phyloP scores from a whole-genome alignment of 2,888 invertebrate species.

The Sphecodes monilicornis region DNA sequence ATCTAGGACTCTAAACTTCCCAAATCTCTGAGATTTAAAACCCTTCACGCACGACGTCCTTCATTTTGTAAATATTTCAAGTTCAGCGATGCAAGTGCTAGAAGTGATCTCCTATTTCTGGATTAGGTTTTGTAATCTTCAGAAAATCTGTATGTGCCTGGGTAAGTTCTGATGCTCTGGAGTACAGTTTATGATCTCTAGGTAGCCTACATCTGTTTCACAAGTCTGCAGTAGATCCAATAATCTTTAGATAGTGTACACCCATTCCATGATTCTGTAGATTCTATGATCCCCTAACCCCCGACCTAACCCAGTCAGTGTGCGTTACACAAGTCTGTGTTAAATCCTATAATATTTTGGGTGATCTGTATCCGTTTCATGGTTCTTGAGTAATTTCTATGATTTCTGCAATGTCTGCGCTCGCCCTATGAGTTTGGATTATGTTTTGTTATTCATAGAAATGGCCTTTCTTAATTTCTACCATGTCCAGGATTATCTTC shows the following conservation, averaged over 20 bases:
- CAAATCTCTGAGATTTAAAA: background rate
- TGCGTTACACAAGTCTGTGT: background rate
- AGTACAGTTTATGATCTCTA: background rate
- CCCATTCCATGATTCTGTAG: background rate
- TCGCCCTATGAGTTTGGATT: background rate
- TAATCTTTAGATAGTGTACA: background rate
- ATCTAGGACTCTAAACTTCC: background rate
- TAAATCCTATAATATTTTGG: background rate
- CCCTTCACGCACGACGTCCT: background rate
- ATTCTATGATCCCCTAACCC: background rate
- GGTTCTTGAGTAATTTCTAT: background rate
- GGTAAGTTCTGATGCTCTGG: background rate
- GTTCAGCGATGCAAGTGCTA: background rate
- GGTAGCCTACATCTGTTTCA: constrained; percentile 8
- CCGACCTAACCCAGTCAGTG: no score
- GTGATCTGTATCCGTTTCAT: background rate
- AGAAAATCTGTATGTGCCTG: background rate
- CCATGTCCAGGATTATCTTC: background rate
- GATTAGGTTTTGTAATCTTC: background rate
- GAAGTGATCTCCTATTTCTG: background rate
- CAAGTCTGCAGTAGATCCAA: background rate
- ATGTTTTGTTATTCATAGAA: background rate
- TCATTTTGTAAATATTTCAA: background rate
- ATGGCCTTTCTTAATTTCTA: background rate
- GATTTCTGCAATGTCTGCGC: background rate